A percentile compares a stretch with the other conserved stretches of the same genome.
Conservation (phyloP, 2,113 vertebrate species). For the Dendrocopos noguchii region DNA sequence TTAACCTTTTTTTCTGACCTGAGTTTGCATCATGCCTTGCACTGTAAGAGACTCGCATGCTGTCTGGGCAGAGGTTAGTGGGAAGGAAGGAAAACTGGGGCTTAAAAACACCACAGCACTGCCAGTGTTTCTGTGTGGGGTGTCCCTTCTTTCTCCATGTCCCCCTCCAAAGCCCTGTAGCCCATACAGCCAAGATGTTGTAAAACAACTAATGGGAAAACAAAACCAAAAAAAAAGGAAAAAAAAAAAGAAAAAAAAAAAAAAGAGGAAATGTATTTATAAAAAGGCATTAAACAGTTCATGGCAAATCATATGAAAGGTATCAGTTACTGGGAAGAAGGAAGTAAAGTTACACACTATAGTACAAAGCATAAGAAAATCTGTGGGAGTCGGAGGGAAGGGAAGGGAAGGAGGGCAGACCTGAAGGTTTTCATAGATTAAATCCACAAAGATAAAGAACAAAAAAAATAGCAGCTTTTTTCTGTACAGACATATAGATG, state of each 20-base stretch:
- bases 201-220: constrained; percentile 43
- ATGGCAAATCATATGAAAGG: constrained; percentile 81
- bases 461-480: constrained; percentile 98
- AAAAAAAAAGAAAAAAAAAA: constrained; percentile 22
- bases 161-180: constrained; percentile 49
- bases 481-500: constrained; percentile 98
- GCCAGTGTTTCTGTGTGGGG: not conserved
- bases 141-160: not conserved
- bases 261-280: constrained; percentile 76
- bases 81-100: not conserved
- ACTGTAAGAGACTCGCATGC: constrained; percentile 67
- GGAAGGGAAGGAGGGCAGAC: constrained; percentile 83
- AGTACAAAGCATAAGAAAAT: constrained; percentile 89
- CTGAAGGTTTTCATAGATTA: constrained; percentile 92
- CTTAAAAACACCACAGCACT: constrained; percentile 15
- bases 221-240: not conserved
- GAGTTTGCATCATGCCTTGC: constrained; percentile 86
- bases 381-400: constrained; percentile 69
- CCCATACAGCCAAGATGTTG: constrained; percentile 72
- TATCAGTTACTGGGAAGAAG: constrained; percentile 75
- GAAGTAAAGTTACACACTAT: constrained; percentile 74
- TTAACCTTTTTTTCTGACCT: constrained; percentile 87
- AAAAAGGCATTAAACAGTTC: constrained; percentile 90
- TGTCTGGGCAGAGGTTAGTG: constrained; percentile 40
- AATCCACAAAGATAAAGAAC: constrained; percentile 93